Base-by-base conservation (phyloP, 2,797 vertebrate genomes). In the Sebastes nivosus region DNA sequence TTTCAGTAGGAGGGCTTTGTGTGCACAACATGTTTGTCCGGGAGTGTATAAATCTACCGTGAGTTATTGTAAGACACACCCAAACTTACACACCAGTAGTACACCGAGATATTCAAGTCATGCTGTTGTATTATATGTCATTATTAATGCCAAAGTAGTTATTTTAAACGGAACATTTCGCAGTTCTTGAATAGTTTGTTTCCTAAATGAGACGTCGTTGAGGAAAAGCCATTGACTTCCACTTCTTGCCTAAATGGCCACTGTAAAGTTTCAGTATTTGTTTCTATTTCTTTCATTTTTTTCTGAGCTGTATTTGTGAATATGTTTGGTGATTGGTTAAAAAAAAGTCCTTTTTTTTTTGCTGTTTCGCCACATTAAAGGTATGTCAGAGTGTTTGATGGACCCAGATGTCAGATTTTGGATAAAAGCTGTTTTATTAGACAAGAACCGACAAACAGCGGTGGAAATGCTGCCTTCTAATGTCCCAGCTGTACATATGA, bases 21-120 rank as follows among this genome's bases (percentile, higher is more conserved):
- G 5, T 81, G 84, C 77, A 75, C 25, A 4, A 66, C 74, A 75
- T 88, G 80, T 85, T 91, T 84, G 74, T 78, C 72, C 75, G 61
- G 74, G 67, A 87, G 77, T 20, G 57, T 32, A 59, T 87, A 78
- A 84, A 87, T 89, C 77, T 80, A 46, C 65, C 10, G 46, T 36
- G 68, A 81, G 79, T 77, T 84, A 79, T 82, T 79, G 12, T 72
- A 80, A 80, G 80, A 83, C 85, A 83, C 88, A 71, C 86, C 80
- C 79, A 57, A 52, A 73, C 5, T 8, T 32, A 34, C 36, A 50
- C 61, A 71, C 10, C 38, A 60, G 67, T 4, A 27, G 18, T 71
- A 16, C 38, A 76, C n/a, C 24, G 8, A 71, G 59, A 61, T 36
- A 36, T 70, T 63, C 73, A 32, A 79, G 32, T 64, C 22, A 54